phyloP scores from a whole-genome alignment of 2,113 vertebrate genomes.

The Macquaria australasica region DNA sequence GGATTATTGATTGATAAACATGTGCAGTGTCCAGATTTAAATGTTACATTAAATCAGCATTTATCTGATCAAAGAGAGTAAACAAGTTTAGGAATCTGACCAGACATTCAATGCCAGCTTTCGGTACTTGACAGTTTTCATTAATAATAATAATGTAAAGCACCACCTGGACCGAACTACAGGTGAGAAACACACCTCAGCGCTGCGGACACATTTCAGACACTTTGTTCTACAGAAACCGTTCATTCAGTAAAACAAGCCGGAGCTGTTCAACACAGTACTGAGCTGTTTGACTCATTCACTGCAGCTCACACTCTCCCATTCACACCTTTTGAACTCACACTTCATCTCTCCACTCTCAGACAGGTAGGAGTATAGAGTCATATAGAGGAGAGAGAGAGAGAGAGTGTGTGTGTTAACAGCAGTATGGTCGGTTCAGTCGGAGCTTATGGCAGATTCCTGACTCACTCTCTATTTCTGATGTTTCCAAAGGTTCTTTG shows the following conservation, averaged over 20 bases:
- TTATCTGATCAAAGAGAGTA: too few species aligned
- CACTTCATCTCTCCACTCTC: constrained; percentile 33
- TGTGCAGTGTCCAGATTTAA: too few species aligned
- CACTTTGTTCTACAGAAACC: not conserved
- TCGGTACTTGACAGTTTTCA: too few species aligned
- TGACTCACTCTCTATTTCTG: constrained; percentile 63
- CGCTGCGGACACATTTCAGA: not conserved
- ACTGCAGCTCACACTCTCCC: not conserved
- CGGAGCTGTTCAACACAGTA: not conserved
- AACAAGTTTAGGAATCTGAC: too few species aligned
- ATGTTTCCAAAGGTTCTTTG: constrained; percentile 60
- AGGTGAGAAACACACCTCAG: not conserved
- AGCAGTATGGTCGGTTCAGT: constrained; percentile 15
- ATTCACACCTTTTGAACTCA: constrained; percentile 46
- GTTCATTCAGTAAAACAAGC: not conserved
- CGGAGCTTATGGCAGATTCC: constrained; percentile 17
- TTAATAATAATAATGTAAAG: too few species aligned
- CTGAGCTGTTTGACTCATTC: constrained; percentile 7
- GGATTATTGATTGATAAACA: not conserved
- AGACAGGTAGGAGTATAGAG: constrained; percentile 59
- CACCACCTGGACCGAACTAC: too few species aligned
- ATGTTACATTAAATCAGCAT: too few species aligned
- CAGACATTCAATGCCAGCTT: too few species aligned
- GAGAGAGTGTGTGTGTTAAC: constrained; percentile 5
- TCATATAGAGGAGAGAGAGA: constrained; percentile 9